phyloP scores from a whole-genome alignment of 2,797 vertebrate genomes.

The Varecia variegata region DNA sequence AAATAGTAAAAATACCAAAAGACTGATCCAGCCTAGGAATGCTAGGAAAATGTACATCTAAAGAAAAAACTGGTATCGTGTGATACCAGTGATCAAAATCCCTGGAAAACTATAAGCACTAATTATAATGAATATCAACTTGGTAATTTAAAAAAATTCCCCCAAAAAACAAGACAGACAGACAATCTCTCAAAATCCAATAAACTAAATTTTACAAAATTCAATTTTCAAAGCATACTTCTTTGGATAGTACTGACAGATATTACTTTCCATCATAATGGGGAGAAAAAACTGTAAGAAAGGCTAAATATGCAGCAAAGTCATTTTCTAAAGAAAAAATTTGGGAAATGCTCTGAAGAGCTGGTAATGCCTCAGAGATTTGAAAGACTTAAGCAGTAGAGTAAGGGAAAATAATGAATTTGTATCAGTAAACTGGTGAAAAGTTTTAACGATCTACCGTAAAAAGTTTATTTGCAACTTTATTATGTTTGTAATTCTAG shows the following conservation, averaged over 20 bases:
- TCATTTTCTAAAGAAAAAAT: slow-evolving; percentile 1
- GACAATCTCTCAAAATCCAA: not conserved
- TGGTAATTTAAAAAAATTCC: not conserved
- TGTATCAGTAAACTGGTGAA: not conserved
- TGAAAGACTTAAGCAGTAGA: not conserved
- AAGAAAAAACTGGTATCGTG: not conserved
- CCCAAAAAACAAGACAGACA: not conserved
- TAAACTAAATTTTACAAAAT: slow-evolving; percentile 33
- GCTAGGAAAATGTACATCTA: not conserved
- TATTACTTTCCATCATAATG: not conserved
- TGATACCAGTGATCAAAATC: slow-evolving; percentile 8
- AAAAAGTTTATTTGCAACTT: slow-evolving; percentile 25
- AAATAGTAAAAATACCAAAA: slow-evolving; percentile 7
- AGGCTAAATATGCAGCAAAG: not conserved
- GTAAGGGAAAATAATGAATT: not conserved
- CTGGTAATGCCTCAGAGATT: not conserved
- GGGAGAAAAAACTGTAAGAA: not conserved
- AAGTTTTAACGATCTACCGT: not conserved
- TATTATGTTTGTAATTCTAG: not conserved
- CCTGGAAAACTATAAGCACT: slow-evolving; percentile 10
- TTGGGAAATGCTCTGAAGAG: slow-evolving; percentile 11
- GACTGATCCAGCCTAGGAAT: not conserved
- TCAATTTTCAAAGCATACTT: slow-evolving; percentile 21
- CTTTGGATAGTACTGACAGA: not conserved
- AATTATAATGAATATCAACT: not conserved